Evolutionary conservation across 2,113 vertebrate species (phyloP).

Genomic region (Tachycineta bicolor): DNA sequence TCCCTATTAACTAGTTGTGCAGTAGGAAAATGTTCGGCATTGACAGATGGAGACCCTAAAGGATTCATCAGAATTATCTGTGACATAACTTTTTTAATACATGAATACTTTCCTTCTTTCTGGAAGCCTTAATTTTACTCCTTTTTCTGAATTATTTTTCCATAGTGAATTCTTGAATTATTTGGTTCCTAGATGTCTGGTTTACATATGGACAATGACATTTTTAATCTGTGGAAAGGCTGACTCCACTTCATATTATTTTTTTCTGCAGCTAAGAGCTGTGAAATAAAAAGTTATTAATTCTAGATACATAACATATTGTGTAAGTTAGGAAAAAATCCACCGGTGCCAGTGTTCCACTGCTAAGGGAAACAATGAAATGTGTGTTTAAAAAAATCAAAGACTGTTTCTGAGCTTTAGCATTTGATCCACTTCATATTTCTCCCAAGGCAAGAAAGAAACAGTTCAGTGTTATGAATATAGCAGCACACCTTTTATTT

Average conservation of each 20-base stretch:
- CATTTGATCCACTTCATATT: background rate
- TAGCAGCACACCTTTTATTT: background rate
- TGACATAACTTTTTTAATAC: background rate
- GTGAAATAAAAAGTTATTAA: background rate
- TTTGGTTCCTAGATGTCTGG: background rate
- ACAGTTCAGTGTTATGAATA: background rate
- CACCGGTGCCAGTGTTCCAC: background rate
- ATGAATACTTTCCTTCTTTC: background rate
- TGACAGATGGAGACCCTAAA: background rate
- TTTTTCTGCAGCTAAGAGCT: background rate
- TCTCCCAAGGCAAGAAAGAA: background rate
- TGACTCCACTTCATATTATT: background rate
- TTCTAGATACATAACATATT: background rate
- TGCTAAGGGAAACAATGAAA: background rate
- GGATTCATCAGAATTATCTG: background rate
- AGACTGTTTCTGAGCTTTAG: background rate
- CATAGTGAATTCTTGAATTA: background rate
- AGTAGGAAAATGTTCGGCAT: background rate
- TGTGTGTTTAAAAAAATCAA: background rate
- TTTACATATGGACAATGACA: background rate
- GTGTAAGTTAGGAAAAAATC: background rate
- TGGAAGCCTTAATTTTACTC: background rate
- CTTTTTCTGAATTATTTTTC: background rate
- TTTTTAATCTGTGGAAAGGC: background rate
- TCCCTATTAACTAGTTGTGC: background rate